phyloP scores from a whole-genome alignment of 2,888 invertebrate genomes.

The Scaptomyza flava region DNA sequence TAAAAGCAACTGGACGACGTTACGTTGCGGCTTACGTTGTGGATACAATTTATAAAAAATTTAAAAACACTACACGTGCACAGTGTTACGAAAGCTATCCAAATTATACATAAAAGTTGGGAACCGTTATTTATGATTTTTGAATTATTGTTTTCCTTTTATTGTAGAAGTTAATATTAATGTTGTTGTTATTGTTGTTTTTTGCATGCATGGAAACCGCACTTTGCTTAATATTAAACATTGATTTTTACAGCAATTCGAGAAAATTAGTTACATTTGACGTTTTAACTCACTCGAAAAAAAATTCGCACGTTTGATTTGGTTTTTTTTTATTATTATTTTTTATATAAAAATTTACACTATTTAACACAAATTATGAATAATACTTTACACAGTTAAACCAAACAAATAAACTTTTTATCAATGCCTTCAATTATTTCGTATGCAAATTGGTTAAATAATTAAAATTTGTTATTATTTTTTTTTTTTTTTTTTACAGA shows the following conservation, averaged over 20 bases:
- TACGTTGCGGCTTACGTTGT: slow-evolving; percentile 31
- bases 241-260: slow-evolving; percentile 60
- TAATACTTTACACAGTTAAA: slow-evolving; percentile 71
- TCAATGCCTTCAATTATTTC: slow-evolving; percentile 50
- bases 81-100: slow-evolving; percentile 29
- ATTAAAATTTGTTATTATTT: slow-evolving; percentile 43
- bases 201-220: slow-evolving; percentile 56
- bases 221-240: slow-evolving; percentile 60
- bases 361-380: slow-evolving; percentile 69
- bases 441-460: slow-evolving; percentile 54
- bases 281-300: slow-evolving; percentile 46
- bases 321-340: slow-evolving; percentile 29
- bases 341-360: slow-evolving; percentile 73
- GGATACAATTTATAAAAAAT: slow-evolving; percentile 14
- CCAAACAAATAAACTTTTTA: slow-evolving; percentile 54
- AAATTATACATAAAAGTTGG: slow-evolving; percentile 6
- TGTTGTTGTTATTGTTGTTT: slow-evolving; percentile 37
- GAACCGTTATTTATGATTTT: slow-evolving; percentile 7
- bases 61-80: slow-evolving; percentile 34
- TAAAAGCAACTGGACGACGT: slow-evolving; percentile 45
- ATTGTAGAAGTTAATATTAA: slow-evolving; percentile 11
- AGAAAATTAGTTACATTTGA: slow-evolving; percentile 47
- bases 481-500: slow-evolving; percentile 51
- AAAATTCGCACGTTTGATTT: slow-evolving; percentile 46
- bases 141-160: slow-evolving; percentile 4